phyloP scores from a whole-genome alignment of 92 coral and sea anemone genomes.

The Parazoanthus darwini region DNA sequence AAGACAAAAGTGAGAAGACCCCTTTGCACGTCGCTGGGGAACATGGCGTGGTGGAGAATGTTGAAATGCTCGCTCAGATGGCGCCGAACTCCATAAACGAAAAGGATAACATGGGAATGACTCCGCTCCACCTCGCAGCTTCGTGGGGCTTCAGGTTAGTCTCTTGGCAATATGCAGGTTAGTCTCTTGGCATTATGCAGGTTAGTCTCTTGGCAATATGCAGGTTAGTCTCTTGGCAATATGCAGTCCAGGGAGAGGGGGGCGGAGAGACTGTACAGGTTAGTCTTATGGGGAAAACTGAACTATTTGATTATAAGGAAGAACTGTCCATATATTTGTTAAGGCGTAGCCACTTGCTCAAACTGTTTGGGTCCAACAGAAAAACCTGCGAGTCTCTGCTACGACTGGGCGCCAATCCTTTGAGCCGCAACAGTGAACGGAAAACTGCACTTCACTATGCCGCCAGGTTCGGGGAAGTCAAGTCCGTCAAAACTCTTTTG shows the following conservation, averaged over 20 bases:
- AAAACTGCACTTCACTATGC: constrained; percentile 79
- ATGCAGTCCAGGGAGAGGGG: neutral
- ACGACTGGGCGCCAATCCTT: constrained; percentile 41
- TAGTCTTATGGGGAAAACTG: too few species aligned
- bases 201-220: neutral
- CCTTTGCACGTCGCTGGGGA: constrained; percentile 77
- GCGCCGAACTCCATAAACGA: constrained; percentile 39
- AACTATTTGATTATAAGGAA: neutral
- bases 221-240: too few species aligned
- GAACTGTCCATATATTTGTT: neutral
- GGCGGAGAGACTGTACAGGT: neutral
- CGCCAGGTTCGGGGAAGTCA: constrained; percentile 56
- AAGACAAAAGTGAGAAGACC: constrained; percentile 59
- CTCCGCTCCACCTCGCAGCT: constrained; percentile 78
- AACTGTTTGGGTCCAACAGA: constrained; percentile 34
- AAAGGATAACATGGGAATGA: constrained; percentile 56
- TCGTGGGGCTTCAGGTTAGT: constrained; percentile 1
- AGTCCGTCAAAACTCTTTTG: constrained; percentile 54
- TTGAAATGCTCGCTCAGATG: constrained; percentile 51
- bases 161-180: too few species aligned
- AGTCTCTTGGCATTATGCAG: too few species aligned
- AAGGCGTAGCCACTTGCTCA: neutral
- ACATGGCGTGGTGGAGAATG: constrained; percentile 57
- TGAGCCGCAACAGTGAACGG: constrained; percentile 46
- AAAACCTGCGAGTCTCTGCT: constrained; percentile 62